A percentile compares a stretch with the other conserved stretches of the same genome.
Evolutionary conservation across 2,797 vertebrate genomes (phyloP).

Genomic region (Chrysocyon brachyurus): DNA sequence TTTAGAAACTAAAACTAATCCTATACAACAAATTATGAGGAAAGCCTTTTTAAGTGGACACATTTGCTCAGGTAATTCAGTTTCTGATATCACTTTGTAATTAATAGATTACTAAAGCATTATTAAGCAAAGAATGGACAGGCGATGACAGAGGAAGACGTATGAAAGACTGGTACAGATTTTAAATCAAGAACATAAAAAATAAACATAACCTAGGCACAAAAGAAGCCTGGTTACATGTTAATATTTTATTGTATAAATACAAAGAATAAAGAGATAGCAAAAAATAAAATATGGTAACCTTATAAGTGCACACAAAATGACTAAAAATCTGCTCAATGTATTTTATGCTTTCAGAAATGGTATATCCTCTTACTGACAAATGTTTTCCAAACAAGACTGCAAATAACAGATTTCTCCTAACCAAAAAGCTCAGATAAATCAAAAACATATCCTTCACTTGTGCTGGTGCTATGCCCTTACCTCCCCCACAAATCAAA

Average conservation of each 20-base stretch:
- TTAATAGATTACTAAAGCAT: background rate
- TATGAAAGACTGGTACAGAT: background rate
- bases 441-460: background rate
- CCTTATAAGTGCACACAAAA: background rate
- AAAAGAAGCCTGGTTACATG: constrained; percentile 12
- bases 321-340: constrained; percentile 20
- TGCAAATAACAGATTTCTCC: background rate
- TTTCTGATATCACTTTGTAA: background rate
- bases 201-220: background rate
- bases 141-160: background rate
- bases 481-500: background rate
- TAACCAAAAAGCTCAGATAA: background rate
- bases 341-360: constrained; percentile 22
- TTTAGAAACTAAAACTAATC: too few relatives aligned
- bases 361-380: background rate
- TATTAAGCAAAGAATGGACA: background rate
- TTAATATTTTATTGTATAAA: background rate
- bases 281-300: background rate
- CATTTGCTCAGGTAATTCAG: background rate
- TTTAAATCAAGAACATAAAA: background rate
- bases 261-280: background rate
- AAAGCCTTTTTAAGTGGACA: constrained; percentile 1
- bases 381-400: background rate
- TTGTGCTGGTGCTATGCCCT: background rate
- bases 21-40: background rate